Percentiles rank a stretch among this genome's conserved stretches.
Evolutionary conservation across 2,888 invertebrate genomes (phyloP).

Genomic region (Bugula neritina): DNA sequence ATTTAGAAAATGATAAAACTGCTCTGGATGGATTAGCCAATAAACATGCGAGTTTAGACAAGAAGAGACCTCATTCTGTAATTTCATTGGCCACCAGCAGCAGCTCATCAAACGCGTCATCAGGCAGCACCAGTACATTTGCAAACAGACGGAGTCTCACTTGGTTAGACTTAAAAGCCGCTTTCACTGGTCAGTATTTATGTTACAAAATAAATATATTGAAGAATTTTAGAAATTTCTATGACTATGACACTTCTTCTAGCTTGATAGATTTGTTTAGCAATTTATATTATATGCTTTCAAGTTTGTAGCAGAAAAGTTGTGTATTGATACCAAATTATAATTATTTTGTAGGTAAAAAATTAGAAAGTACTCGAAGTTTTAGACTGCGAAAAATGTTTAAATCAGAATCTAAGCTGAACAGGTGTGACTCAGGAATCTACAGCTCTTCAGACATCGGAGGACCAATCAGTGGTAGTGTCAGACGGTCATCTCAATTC

Average conservation of each 20-base stretch:
- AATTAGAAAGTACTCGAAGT: background rate
- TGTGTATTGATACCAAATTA: too few relatives aligned
- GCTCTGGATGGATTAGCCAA: too few relatives aligned
- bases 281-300: too few relatives aligned
- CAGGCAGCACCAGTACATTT: background rate
- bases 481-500: background rate
- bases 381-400: conserved; percentile 1
- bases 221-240: background rate
- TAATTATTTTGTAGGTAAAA: background rate
- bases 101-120: background rate
- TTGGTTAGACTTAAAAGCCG: conserved; percentile 12
- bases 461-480: background rate
- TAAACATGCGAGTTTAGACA: too few relatives aligned
- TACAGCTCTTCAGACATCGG: background rate
- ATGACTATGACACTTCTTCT: too few relatives aligned
- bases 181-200: background rate
- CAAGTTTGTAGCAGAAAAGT: too few relatives aligned
- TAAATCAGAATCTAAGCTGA: background rate
- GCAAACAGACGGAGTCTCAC: background rate
- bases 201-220: background rate
- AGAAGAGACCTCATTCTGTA: conserved; percentile 13
- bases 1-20: too few relatives aligned
- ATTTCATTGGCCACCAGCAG: conserved; percentile 13
- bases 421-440: conserved; percentile 14
- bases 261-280: too few relatives aligned